Evolutionary conservation across 37 sponge, comb jelly and placozoan genomes (phyloP), one percentile per base, ranked within the genome.

Genomic region (Halichondria panicea): DNA sequence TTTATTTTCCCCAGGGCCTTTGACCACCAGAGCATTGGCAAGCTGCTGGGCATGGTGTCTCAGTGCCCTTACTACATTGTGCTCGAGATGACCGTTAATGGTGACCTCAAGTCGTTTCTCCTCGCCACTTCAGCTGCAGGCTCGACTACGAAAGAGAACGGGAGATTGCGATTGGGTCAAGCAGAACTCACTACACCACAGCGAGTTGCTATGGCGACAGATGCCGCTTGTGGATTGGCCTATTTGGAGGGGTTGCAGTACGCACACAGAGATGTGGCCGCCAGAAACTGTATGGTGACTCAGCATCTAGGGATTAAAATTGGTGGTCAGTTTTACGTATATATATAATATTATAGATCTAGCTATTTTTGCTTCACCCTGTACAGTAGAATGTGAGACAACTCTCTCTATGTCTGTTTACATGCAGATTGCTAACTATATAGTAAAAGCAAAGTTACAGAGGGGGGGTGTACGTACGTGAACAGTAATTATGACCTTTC

Each of bases 91-190:
- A 79, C 94, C 15, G 63, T 88, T 19, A 93, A 93, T 57, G 94
- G 94, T 41, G 94, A 88, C 68, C 72, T 93, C 41, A 93, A 93
- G 55, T 71, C 89, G 15, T 93, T 93, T 72, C 80, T 93, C 18
- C 13, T 79, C 2, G 38, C 81, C 31, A 60, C 85, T 32, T 63
- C 62, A 18, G 28, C 55, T 24, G 39, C 73, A 9, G 55, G 6
- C 18, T 19, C 22, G 28, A 68, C 35, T 24, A 68, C 30, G 68
- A 68, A 41, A 30, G n/a, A n/a, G n/a, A n/a, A n/a, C n/a, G n/a
- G n/a, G n/a, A n/a, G n/a, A n/a, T n/a, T n/a, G n/a, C n/a, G n/a
- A n/a, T n/a, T n/a, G n/a, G n/a, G n/a, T n/a, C n/a, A n/a, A n/a
- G n/a, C n/a, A n/a, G n/a, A n/a, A n/a, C n/a, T 84, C 12, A 58